Evolutionary conservation across 2,113 vertebrate genomes (phyloP).

Genomic region (Chroicocephalus ridibundus): DNA sequence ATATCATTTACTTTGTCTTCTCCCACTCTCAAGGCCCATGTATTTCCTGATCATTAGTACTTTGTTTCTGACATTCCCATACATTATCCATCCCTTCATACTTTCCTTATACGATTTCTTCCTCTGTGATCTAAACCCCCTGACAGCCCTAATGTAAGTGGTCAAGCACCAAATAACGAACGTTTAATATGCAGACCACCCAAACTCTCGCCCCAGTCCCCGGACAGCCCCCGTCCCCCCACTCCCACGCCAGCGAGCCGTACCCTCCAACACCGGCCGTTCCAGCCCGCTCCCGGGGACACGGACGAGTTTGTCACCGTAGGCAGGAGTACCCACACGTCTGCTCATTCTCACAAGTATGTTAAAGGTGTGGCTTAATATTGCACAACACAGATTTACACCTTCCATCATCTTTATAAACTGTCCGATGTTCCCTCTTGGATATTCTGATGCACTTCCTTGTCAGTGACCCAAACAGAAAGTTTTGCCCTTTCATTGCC

Average conservation of each 20-base stretch:
- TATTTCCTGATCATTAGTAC: background rate
- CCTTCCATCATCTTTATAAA: background rate
- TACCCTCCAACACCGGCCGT: rapidly evolving
- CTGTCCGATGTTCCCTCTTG: background rate
- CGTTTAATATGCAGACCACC: rapidly evolving
- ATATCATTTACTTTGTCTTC: background rate
- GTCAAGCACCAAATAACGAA: background rate
- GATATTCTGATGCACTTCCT: background rate
- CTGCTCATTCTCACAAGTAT: background rate
- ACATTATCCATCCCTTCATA: too few species aligned
- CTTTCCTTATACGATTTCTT: rapidly evolving
- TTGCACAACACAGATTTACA: background rate
- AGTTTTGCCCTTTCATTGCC: background rate
- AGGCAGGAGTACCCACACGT: rapidly evolving
- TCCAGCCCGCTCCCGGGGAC: background rate
- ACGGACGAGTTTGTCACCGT: rapidly evolving
- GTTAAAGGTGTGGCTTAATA: background rate
- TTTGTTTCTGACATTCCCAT: background rate
- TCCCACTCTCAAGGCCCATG: background rate
- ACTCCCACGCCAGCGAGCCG: rapidly evolving
- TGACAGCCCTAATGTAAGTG: rapidly evolving
- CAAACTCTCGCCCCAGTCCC: background rate
- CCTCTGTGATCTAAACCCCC: background rate
- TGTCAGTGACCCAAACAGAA: background rate
- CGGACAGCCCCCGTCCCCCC: background rate